Conservation (phyloP, 2,888 invertebrate genomes). For the Rhyacophila evoluta region DNA sequence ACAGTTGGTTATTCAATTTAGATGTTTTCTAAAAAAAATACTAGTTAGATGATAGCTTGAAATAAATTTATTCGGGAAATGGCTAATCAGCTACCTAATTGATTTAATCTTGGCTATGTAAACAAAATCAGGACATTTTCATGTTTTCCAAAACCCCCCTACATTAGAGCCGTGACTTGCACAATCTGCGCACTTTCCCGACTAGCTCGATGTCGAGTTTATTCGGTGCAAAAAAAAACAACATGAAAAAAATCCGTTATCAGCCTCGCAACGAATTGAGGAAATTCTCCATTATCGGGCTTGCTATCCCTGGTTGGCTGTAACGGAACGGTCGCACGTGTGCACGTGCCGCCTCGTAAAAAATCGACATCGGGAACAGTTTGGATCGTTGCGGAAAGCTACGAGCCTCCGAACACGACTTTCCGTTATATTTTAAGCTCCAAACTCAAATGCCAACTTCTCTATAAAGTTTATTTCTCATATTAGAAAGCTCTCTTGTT, state of each 20-base stretch:
- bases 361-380: constrained; percentile 33
- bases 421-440: constrained; percentile 34
- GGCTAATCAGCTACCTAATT: not conserved
- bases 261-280: constrained; percentile 22
- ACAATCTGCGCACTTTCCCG: not conserved
- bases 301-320: constrained; percentile 25
- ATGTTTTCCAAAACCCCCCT: not conserved
- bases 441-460: constrained; percentile 25
- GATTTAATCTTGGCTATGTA: not conserved
- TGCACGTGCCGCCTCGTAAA: constrained; percentile 48
- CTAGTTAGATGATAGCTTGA: too few relatives aligned
- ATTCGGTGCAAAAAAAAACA: constrained; percentile 27
- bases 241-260: constrained; percentile 3
- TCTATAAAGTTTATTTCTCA: constrained; percentile 30
- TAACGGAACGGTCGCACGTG: constrained; percentile 30
- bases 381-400: constrained; percentile 22
- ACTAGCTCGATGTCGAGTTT: not conserved
- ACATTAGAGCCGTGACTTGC: constrained; percentile 6
- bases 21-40: too few relatives aligned
- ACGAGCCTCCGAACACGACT: constrained; percentile 29
- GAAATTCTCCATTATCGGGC: constrained; percentile 41
- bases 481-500: not conserved
- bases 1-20: too few relatives aligned
- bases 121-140: constrained; percentile 11
- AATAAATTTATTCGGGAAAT: too few relatives aligned